phyloP scores from a whole-genome alignment of 1,140 invertebrate species.

The Pseudomyrmex pallidus region DNA sequence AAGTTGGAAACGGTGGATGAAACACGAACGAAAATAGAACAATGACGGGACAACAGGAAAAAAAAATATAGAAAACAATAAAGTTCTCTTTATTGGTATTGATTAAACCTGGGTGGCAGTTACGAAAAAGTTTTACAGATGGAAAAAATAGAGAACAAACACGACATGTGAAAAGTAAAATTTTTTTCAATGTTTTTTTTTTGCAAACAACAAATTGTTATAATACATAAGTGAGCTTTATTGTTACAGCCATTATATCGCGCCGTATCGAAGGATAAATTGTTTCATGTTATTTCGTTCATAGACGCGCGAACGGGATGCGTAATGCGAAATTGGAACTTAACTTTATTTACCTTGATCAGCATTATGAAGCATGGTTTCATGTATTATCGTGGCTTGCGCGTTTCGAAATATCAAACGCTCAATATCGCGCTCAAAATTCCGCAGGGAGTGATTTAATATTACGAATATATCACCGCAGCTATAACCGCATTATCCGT shows the following conservation, averaged over 20 bases:
- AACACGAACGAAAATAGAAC: no score
- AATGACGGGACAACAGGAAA: not conserved
- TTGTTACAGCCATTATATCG: conserved; percentile 7
- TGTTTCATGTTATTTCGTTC: not conserved
- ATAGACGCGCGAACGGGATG: not conserved
- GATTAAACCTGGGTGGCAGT: not conserved
- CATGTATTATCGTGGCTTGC: conserved; percentile 13
- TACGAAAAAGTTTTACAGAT: not conserved
- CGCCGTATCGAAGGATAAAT: not conserved
- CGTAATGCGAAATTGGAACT: conserved; percentile 18
- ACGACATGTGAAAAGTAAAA: not conserved
- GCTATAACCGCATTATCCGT: conserved; percentile 30
- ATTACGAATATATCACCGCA: conserved; percentile 49
- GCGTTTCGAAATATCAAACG: conserved; percentile 44
- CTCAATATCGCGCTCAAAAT: conserved; percentile 13
- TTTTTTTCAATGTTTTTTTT: no score
- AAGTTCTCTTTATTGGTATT: conserved; percentile 3
- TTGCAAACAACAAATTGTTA: conserved; percentile 4
- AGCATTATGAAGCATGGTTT: conserved; percentile 38
- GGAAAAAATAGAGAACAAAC: not conserved
- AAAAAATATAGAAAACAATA: not conserved
- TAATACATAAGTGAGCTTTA: conserved; percentile 19
- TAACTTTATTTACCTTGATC: conserved; percentile 36
- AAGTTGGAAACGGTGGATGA: no score
- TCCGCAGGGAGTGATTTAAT: conserved; percentile 56